These are phyloP conservation scores for Ylistrum balloti DNA, from an alignment of 1,140 invertebrate genomes.

Conservation along the genomic window DNA sequence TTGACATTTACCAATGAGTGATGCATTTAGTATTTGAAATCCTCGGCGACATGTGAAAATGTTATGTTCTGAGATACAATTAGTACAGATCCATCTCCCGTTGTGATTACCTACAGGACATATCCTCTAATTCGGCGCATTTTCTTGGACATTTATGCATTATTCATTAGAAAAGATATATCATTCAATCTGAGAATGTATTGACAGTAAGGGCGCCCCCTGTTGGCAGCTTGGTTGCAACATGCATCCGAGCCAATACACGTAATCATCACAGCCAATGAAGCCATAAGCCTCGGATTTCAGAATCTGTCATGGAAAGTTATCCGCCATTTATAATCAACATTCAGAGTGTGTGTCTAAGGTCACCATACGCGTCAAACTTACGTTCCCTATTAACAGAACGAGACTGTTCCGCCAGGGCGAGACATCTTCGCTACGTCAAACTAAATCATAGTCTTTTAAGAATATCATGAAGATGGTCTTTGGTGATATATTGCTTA, in stretches of 20 bases:
- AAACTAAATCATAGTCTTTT: too few species aligned
- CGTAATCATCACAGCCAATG: background rate
- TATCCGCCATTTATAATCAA: constrained; percentile 25
- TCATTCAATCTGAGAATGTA: background rate
- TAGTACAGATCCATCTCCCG: too few species aligned
- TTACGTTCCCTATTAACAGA: background rate
- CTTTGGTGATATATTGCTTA: too few species aligned
- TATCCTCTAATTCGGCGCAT: background rate
- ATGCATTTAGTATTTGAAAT: too few species aligned
- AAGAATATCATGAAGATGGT: too few species aligned
- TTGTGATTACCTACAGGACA: background rate
- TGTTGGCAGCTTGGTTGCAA: background rate
- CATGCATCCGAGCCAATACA: background rate
- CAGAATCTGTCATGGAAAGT: background rate
- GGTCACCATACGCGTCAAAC: background rate
- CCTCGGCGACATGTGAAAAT: too few species aligned
- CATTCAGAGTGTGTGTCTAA: background rate
- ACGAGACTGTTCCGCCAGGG: too few species aligned
- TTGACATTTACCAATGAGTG: too few species aligned
- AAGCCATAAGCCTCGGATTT: background rate
- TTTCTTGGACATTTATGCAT: background rate
- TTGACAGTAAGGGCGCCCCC: constrained; percentile 6
- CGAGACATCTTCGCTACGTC: background rate
- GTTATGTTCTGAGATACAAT: too few species aligned
- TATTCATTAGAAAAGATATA: background rate